phyloP scores from a whole-genome alignment of 2,797 vertebrate genomes.

The Malacoraja senta region DNA sequence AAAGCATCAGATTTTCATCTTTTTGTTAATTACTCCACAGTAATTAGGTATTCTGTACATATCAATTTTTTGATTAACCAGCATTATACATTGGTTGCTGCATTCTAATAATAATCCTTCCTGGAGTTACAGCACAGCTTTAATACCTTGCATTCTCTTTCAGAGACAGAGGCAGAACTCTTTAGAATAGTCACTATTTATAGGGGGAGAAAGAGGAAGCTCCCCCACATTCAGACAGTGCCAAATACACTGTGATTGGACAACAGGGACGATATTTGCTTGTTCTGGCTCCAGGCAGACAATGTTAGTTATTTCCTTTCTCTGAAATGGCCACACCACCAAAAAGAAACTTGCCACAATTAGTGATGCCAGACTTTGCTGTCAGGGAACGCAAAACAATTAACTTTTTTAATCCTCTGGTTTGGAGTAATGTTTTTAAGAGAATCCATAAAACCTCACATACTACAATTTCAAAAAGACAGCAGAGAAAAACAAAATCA shows the following conservation, averaged over 20 bases:
- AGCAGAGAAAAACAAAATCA: not conserved
- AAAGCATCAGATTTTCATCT: not conserved
- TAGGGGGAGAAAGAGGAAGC: not conserved
- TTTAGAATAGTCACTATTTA: not conserved
- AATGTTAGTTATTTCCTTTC: constrained; percentile 31
- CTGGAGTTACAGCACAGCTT: not conserved
- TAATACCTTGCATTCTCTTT: not conserved
- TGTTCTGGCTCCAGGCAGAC: not conserved
- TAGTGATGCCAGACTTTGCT: not conserved
- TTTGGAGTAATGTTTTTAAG: not conserved
- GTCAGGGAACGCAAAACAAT: not conserved
- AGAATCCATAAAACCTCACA: too few species aligned
- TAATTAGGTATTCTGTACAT: not conserved
- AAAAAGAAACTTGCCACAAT: not conserved
- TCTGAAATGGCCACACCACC: not conserved
- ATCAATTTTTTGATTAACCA: not conserved
- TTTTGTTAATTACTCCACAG: not conserved
- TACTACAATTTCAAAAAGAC: not conserved
- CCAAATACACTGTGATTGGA: not conserved
- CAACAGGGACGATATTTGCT: not conserved
- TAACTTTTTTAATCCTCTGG: constrained; percentile 4
- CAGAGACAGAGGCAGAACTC: not conserved
- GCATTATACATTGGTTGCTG: not conserved
- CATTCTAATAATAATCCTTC: not conserved
- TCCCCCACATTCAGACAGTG: not conserved